phyloP scores from a whole-genome alignment of 2,113 vertebrate species.

The Struthio camelus region DNA sequence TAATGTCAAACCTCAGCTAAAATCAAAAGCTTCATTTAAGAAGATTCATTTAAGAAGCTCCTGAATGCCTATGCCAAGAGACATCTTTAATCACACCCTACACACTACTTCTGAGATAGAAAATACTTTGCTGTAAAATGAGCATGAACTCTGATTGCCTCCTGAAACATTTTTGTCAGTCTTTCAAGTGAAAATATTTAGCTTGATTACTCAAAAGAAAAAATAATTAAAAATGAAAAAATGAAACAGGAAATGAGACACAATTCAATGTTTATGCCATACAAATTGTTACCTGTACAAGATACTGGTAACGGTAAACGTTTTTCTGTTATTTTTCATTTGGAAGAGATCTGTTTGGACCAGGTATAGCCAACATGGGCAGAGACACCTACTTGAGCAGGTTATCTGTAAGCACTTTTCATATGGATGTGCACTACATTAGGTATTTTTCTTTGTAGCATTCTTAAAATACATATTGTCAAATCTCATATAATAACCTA shows the following conservation, averaged over 20 bases:
- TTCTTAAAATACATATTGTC: neutral
- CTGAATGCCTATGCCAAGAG: neutral
- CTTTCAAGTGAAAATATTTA: neutral
- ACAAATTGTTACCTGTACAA: neutral
- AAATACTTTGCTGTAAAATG: neutral
- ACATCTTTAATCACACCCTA: neutral
- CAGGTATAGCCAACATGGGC: neutral
- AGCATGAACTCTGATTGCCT: neutral
- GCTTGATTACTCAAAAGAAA: neutral
- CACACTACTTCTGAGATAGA: neutral
- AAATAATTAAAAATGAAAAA: neutral
- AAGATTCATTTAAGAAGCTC: neutral
- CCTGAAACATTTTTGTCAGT: neutral
- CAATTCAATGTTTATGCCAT: neutral
- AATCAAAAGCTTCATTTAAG: neutral
- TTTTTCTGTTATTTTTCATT: neutral
- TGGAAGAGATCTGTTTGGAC: neutral
- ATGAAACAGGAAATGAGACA: neutral
- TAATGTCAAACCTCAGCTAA: neutral
- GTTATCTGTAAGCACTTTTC: neutral
- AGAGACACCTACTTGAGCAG: neutral
- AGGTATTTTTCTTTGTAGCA: neutral
- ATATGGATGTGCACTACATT: neutral
- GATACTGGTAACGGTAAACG: neutral
- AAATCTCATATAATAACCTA: neutral